Evolutionary conservation across 2,888 invertebrate species (phyloP), one percentile per base, ranked within the genome.

Genomic region (Lobophora halterata): DNA sequence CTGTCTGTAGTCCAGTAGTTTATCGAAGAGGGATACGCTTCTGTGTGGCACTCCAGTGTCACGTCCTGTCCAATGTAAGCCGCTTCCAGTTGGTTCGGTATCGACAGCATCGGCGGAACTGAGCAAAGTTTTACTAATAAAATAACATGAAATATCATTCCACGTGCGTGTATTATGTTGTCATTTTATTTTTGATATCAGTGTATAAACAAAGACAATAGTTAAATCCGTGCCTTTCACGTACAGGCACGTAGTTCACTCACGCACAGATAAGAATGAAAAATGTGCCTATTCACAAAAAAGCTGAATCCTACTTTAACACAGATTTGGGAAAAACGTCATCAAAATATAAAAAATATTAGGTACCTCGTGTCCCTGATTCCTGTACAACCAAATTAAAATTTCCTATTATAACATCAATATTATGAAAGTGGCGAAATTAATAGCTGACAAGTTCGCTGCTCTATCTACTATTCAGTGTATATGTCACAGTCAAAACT

Each of bases 51-150:
- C 79, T 95, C 96, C 50, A 97, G 83, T 23, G 93, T 92, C 42
- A 96, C 95, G 71, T 96, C 95, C 79, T 96, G 96, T 3, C 96
- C 95, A 49, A 95, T 81, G 77, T 96, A 95, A 40, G 96, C 96
- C 23, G 93, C 96, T 78, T 96, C 96, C 73, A 97, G 89, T 82
- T 97, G 97, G 85, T 96, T 96, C 31, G 96, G 95, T 71, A 97
- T 97, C 55, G 96, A 95, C 70, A 97, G 89, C 96, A 97, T 96
- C 43, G 97, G 97, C 17, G 96, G 96, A 90, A 97, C 97, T 97
- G 86, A 29, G 52, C 42, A 43, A 41, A 34, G 43, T 40, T 36
- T 23, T 19, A 18, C 43, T 43, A 34, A 47, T 43, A 41, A 49
- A 42, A 39, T 39, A 47, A 47, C 43, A 44, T 40, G 36, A 53